Evolutionary conservation across 1,140 invertebrate genomes (phyloP), one percentile per base, ranked within the genome.

Genomic region (Venustaconcha ellipsiformis): DNA sequence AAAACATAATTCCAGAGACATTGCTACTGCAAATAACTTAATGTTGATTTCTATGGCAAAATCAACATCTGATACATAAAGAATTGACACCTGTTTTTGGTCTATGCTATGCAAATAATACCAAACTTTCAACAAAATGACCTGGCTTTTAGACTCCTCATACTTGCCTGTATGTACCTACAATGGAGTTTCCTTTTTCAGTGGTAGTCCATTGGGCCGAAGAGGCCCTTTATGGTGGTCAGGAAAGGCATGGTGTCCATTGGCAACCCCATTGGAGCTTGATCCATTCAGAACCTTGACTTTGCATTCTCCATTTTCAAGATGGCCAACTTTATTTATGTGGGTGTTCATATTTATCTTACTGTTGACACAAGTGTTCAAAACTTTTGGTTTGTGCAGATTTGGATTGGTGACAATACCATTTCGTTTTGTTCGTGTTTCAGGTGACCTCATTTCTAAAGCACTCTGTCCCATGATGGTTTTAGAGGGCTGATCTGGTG

Each of bases 331-430:
- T 68, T 81, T 81, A 30, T 82, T 90, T 92, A 96, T 93, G 70
- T 95, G 67, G 17, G 60, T 62, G 15, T 37, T 26, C 65, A 68
- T 69, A 58, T 66, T 76, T 2, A 72, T 75, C 63, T 64, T 67
- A 66, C 68, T 63, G 60, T 69, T 78, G 23, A 74, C 59, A 62
- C 64, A 62, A 64, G 73, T 76, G 70, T 79, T 83, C 11, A 79
- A 73, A 67, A 64, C 67, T 12, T 75, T 67, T 63, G 73, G 72
- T 70, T 85, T 83, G 5, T 82, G 90, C 91, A 96, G 93, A 71
- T 95, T 96, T 58, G 96, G 96, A 89, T 97, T 97, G 6, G 95
- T 96, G 14, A 96, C 95, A 78, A 97, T 96, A 8, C 96, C 96
- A 87, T 97, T 97, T 78, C 96, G 92, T 81, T 90, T 90, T 30